A percentile compares a stretch with the other conserved stretches of the same genome.
Evolutionary conservation across 92 coral and sea anemone genomes (phyloP).

Genomic region (Bergia puertoricense): DNA sequence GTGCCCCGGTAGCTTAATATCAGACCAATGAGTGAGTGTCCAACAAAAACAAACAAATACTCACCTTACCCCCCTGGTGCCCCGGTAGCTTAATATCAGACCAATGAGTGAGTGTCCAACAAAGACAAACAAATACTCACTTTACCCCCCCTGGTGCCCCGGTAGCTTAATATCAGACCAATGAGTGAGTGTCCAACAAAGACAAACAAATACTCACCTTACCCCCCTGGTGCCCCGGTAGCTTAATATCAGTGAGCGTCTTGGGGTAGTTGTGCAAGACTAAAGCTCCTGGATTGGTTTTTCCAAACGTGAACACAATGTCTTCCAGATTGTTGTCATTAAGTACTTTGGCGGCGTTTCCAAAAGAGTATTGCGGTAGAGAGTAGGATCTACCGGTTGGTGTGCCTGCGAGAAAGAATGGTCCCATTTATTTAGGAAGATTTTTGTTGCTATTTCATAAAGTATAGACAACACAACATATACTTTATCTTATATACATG

Average conservation of each 20-base stretch:
- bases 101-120: too few species aligned
- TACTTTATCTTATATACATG: too few species aligned
- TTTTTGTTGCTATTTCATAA: background rate
- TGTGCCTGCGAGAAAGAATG: constrained; percentile 35
- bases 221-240: constrained; percentile 71
- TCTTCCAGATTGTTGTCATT: constrained; percentile 68
- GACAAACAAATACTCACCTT: constrained; percentile 36
- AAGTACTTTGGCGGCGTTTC: constrained; percentile 60
- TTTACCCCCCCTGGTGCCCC: too few species aligned
- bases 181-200: too few species aligned
- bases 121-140: too few species aligned
- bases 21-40: too few species aligned
- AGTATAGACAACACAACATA: too few species aligned
- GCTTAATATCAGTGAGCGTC: constrained; percentile 51
- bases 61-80: constrained; percentile 65
- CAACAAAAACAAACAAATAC: background rate
- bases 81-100: constrained; percentile 58
- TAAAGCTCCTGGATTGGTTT: constrained; percentile 69
- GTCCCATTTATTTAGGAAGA: background rate
- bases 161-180: too few species aligned
- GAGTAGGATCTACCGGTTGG: constrained; percentile 63
- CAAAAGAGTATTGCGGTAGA: constrained; percentile 64
- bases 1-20: too few species aligned
- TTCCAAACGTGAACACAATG: constrained; percentile 77
- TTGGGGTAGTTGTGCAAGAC: constrained; percentile 78